phyloP scores from a whole-genome alignment of 2,888 invertebrate genomes.

The Pheosia tremula region DNA sequence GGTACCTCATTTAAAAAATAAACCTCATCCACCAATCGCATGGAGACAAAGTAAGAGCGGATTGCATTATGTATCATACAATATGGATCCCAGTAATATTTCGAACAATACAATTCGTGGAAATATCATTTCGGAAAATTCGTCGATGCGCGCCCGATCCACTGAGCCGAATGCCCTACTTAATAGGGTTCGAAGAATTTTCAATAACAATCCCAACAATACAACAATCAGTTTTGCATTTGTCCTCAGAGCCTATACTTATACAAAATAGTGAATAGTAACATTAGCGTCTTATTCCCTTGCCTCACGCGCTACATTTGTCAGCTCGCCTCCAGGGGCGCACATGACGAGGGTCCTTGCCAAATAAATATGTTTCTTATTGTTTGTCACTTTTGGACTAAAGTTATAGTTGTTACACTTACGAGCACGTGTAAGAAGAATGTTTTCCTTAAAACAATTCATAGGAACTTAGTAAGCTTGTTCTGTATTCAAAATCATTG shows the following conservation, averaged over 20 bases:
- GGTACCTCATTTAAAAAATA: too few species aligned
- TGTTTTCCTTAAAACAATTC: not conserved
- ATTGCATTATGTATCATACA: too few species aligned
- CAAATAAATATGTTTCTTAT: slow-evolving; percentile 12
- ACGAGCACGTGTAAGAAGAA: not conserved
- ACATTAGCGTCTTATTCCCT: slow-evolving; percentile 16
- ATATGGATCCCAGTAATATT: too few species aligned
- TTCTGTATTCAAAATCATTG: not conserved
- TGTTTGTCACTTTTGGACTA: slow-evolving; percentile 11
- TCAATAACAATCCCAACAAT: not conserved
- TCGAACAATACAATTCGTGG: too few species aligned
- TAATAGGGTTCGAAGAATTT: too few species aligned
- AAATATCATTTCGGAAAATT: too few species aligned
- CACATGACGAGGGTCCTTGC: slow-evolving; percentile 21
- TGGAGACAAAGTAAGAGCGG: too few species aligned
- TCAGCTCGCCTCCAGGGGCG: slow-evolving; percentile 13
- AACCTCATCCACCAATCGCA: too few species aligned
- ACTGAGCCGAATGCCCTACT: too few species aligned
- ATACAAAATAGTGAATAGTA: slow-evolving; percentile 11
- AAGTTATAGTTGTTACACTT: slow-evolving; percentile 7
- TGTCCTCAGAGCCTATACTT: slow-evolving; percentile 3
- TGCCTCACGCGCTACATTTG: slow-evolving; percentile 17
- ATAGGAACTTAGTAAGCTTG: not conserved
- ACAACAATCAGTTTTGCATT: not conserved
- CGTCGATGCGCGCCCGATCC: too few species aligned